Evolutionary conservation across 2,888 invertebrate species (phyloP).

Genomic region (Pristionchus mayeri): DNA sequence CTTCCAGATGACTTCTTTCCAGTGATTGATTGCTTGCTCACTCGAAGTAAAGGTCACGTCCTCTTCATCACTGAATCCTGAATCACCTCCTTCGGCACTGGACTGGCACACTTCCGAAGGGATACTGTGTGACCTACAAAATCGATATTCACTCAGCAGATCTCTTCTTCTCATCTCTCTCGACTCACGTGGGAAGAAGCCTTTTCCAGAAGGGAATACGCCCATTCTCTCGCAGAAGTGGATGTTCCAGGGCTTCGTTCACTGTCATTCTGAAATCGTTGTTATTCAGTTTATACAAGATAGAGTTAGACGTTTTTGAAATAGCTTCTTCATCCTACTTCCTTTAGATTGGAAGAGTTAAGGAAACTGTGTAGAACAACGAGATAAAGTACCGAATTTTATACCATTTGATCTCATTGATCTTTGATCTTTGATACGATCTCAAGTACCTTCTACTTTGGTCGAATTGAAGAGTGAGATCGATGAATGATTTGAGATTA

Average conservation of each 20-base stretch:
- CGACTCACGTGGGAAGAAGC: background rate
- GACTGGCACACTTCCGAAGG: no score
- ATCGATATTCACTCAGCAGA: no score
- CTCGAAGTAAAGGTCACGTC: background rate
- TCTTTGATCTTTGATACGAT: no score
- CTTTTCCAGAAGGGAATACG: background rate
- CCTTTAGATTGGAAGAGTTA: no score
- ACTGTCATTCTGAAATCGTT: background rate
- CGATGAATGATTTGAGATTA: background rate
- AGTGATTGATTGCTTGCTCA: background rate
- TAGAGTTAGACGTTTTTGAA: no score
- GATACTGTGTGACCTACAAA: no score
- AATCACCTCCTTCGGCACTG: background rate
- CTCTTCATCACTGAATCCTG: background rate
- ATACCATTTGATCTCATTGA: no score
- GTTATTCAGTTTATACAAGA: background rate
- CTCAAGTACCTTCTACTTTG: background rate
- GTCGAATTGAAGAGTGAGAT: background rate
- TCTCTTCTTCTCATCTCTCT: background rate
- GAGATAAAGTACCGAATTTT: no score
- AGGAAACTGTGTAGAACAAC: no score
- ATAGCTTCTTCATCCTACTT: no score
- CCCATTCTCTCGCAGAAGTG: background rate
- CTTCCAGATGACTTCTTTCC: background rate
- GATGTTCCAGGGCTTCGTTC: background rate